A percentile compares a stretch with the other conserved stretches of the same genome.
phyloP scores from a whole-genome alignment of 2,888 invertebrate genomes.

The Caenorhabditis japonica region DNA sequence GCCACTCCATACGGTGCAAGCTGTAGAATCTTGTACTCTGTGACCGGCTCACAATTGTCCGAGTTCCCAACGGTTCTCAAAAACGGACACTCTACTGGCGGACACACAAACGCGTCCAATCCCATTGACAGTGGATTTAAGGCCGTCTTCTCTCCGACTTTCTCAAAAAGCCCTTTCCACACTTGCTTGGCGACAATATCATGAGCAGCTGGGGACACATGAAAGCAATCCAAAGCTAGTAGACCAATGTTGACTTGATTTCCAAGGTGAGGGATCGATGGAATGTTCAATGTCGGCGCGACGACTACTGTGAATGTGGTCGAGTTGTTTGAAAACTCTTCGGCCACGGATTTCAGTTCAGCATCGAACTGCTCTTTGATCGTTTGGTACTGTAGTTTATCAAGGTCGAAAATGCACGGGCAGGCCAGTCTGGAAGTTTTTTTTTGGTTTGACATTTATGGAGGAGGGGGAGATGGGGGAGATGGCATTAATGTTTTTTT shows the following conservation, averaged over 20 bases:
- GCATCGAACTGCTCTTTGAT: conserved; percentile 34
- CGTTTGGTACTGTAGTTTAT: conserved; percentile 13
- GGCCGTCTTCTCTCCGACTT: conserved; percentile 6
- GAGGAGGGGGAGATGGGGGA: background rate
- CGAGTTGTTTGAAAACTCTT: conserved; percentile 11
- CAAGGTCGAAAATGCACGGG: conserved; percentile 49
- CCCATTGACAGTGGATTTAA: conserved; percentile 9
- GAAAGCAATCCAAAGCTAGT: conserved; percentile 65
- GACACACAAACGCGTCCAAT: conserved; percentile 39
- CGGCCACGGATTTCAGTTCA: conserved; percentile 10
- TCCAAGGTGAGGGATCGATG: conserved; percentile 46
- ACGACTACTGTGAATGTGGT: conserved; percentile 47
- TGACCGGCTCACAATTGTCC: conserved; percentile 15
- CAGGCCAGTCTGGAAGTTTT: conserved; percentile 48
- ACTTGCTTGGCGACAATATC: conserved; percentile 62
- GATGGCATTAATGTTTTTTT: too few species aligned
- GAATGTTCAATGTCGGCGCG: conserved; percentile 51
- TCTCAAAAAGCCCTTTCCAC: conserved; percentile 59
- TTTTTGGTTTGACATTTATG: background rate
- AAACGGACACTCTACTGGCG: conserved; percentile 36
- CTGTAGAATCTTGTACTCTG: conserved; percentile 1
- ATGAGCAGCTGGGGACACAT: conserved; percentile 58
- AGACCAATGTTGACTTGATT: conserved; percentile 54
- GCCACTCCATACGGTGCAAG: background rate
- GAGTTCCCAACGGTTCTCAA: conserved; percentile 32